Evolutionary conservation across 2,888 invertebrate species (phyloP).

Genomic region (Papilio elwesi): DNA sequence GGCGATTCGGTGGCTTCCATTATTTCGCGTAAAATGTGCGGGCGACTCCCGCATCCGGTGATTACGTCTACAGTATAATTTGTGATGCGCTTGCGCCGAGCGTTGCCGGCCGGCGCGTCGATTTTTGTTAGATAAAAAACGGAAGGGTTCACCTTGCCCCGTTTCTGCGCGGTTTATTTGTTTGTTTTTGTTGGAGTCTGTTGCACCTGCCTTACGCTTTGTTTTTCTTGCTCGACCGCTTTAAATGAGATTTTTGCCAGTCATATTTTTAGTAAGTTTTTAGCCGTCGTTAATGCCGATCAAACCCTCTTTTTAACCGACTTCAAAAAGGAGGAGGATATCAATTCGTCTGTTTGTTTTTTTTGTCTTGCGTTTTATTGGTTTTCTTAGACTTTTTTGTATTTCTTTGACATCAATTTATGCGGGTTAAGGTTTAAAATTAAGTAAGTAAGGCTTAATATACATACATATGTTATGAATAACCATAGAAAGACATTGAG

Average conservation of each 20-base stretch:
- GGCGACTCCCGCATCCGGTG: constrained; percentile 84
- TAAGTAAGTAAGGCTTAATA: neutral
- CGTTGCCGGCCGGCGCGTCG: constrained; percentile 63
- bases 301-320: constrained; percentile 54
- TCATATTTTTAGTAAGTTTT: constrained; percentile 56
- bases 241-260: constrained; percentile 64
- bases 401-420: neutral
- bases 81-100: constrained; percentile 77
- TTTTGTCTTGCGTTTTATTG: constrained; percentile 41
- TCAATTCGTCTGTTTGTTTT: no score
- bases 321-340: no score
- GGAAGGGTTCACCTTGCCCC: constrained; percentile 57
- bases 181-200: constrained; percentile 72
- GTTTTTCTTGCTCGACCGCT: constrained; percentile 61
- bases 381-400: constrained; percentile 4
- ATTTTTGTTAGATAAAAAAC: constrained; percentile 82
- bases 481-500: neutral
- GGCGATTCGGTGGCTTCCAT: constrained; percentile 83
- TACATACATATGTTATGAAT: neutral
- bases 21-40: constrained; percentile 82
- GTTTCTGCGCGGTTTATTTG: constrained; percentile 54
- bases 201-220: constrained; percentile 77
- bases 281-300: constrained; percentile 48
- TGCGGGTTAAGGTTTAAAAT: constrained; percentile 13
- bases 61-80: constrained; percentile 79